phyloP scores from a whole-genome alignment of 2,888 invertebrate genomes.

The Matsumyia berberina region DNA sequence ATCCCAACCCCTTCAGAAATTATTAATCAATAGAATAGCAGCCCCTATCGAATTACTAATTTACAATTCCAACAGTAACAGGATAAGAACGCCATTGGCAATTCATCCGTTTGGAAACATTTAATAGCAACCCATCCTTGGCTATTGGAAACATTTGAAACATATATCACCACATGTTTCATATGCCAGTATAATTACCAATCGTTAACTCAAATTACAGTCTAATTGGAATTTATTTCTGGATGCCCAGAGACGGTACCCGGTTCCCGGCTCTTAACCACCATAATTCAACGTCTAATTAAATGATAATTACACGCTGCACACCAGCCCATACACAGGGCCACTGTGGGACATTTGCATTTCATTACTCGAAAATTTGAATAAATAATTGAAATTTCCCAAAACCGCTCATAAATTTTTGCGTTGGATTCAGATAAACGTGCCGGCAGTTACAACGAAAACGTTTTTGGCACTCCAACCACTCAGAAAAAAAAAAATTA shows the following conservation, averaged over 20 bases:
- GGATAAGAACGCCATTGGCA: not conserved
- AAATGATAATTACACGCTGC: slow-evolving; percentile 36
- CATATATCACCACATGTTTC: not conserved
- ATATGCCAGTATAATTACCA: slow-evolving; percentile 18
- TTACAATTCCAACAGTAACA: not conserved
- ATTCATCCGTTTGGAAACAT: not conserved
- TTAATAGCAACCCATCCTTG: not conserved
- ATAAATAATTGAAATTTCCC: slow-evolving; percentile 28
- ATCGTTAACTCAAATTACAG: slow-evolving; percentile 21
- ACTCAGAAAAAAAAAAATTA: too few species aligned
- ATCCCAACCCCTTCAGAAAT: not conserved
- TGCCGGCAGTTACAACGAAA: not conserved
- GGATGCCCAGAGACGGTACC: not conserved
- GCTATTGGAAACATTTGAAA: not conserved
- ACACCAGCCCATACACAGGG: not conserved
- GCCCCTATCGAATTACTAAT: slow-evolving; percentile 11
- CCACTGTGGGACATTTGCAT: not conserved
- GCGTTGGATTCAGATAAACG: not conserved
- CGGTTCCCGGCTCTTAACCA: slow-evolving; percentile 12
- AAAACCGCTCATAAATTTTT: not conserved
- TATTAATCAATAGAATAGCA: not conserved
- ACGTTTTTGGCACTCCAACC: not conserved
- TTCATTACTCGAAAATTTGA: slow-evolving; percentile 14
- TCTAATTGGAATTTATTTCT: slow-evolving; percentile 47
- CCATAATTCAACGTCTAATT: slow-evolving; percentile 31